A percentile compares a stretch with the other conserved stretches of the same genome.
Conservation (phyloP, 2,113 vertebrate species). For the Mus pahari region DNA sequence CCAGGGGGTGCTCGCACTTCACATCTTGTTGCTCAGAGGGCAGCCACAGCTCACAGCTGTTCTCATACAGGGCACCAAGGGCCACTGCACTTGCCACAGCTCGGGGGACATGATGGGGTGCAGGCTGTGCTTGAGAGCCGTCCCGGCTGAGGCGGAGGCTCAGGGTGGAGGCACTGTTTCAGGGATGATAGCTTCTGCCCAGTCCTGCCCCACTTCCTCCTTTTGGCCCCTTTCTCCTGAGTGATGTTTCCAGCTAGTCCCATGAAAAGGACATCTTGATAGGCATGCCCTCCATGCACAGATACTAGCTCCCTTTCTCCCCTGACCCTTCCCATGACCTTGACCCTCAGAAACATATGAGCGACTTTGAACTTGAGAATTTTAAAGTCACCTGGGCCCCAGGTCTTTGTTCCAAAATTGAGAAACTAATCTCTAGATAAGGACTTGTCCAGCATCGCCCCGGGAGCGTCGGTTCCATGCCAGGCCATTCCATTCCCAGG, state of each 20-base stretch:
- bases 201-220: no score
- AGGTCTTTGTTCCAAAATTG: constrained; percentile 2
- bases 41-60: no score
- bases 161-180: no score
- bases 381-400: not conserved
- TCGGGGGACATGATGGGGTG: not conserved
- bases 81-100: not conserved
- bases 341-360: not conserved
- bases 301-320: not conserved
- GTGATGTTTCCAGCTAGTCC: no score
- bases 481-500: not conserved
- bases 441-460: not conserved
- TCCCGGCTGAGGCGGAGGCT: not conserved
- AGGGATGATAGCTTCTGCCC: no score
- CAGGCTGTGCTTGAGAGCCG: not conserved
- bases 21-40: no score
- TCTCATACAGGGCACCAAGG: not conserved
- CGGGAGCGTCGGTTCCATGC: not conserved
- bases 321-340: not conserved
- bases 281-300: fast-evolving
- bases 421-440: not conserved
- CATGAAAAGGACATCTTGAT: not conserved
- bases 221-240: not conserved
- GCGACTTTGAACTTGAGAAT: not conserved
- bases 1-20: not conserved